phyloP scores from a whole-genome alignment of 1,140 invertebrate genomes.

The Aphis gossypii region DNA sequence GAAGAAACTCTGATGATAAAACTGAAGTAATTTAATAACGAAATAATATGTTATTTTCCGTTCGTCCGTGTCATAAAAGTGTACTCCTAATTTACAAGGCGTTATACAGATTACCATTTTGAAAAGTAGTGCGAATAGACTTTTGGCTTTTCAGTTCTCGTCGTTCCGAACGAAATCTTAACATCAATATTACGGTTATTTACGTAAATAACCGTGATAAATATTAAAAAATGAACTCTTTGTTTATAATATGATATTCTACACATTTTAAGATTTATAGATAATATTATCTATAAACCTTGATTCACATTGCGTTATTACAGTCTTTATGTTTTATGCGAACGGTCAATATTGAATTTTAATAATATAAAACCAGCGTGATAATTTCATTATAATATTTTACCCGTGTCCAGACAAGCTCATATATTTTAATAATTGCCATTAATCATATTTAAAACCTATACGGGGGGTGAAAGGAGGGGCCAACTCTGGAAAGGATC shows the following conservation, averaged over 20 bases:
- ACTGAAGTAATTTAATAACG: conserved; percentile 40
- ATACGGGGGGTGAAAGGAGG: background rate
- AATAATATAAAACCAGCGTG: too few relatives aligned
- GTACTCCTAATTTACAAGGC: conserved; percentile 2
- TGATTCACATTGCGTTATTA: background rate
- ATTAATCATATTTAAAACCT: background rate
- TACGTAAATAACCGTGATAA: too few relatives aligned
- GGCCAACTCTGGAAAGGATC: too few relatives aligned
- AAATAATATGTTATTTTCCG: background rate
- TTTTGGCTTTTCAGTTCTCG: background rate
- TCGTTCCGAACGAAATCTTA: background rate
- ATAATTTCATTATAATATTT: too few relatives aligned
- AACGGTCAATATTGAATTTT: too few relatives aligned
- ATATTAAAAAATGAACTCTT: background rate
- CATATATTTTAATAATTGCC: background rate
- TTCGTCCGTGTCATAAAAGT: background rate
- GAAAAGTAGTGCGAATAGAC: background rate
- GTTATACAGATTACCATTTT: conserved; percentile 18
- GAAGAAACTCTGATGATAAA: background rate
- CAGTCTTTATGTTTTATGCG: background rate
- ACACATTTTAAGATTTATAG: background rate
- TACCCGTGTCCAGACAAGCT: too few relatives aligned
- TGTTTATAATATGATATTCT: background rate
- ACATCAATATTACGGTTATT: too few relatives aligned
- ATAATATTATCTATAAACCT: background rate